Base-by-base conservation (phyloP, 2,888 invertebrate species). In the Calameuta idolon region DNA sequence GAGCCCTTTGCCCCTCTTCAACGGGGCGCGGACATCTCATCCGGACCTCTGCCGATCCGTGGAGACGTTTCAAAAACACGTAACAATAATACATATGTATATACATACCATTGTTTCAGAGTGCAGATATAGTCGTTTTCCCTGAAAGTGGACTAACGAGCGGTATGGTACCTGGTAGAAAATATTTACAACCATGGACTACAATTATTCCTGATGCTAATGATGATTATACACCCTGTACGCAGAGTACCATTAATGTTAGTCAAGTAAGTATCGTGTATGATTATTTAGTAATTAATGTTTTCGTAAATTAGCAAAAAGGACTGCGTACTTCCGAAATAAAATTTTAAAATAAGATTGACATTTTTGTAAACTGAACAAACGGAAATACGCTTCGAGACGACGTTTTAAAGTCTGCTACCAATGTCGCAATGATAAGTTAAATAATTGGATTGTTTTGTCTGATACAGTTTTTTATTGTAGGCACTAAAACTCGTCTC, bases 121-220 rank as follows among this genome's bases (percentile, higher is more conserved):
- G 89, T 11, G 93, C 90, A 0, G 93, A 94, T 81, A 94, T 94
- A 31, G 90, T 94, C 33, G 93, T 94, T n/a, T 94, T 94, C 81
- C 94, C 94, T 0, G 94, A 94, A 87, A 87, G 80, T 75, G 91
- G 90, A 4, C 68, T 91, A 78, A 87, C 90, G 4, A 33, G 33
- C 33, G 33, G 33, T 33, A 33, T 33, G 33, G 88, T 92, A 9
- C 85, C 93, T 9, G 89, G 89, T 30, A 83, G 88, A 40, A 69
- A 79, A 4, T 11, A 84, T 12, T 83, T 90, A 75, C 76, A 82
- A 11, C n/a, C 81, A 5, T 86, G 85, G 83, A 77, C 87, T 30
- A 86, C 88, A 1, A 9, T 84, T 37, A 76, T 88, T 76, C 89
- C 90, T 4, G 77, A 85, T 15, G 79, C 82, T 12, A 76, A 75